phyloP scores from a whole-genome alignment of 2,113 vertebrate species.

The Gnathonemus echidnorhynchus region DNA sequence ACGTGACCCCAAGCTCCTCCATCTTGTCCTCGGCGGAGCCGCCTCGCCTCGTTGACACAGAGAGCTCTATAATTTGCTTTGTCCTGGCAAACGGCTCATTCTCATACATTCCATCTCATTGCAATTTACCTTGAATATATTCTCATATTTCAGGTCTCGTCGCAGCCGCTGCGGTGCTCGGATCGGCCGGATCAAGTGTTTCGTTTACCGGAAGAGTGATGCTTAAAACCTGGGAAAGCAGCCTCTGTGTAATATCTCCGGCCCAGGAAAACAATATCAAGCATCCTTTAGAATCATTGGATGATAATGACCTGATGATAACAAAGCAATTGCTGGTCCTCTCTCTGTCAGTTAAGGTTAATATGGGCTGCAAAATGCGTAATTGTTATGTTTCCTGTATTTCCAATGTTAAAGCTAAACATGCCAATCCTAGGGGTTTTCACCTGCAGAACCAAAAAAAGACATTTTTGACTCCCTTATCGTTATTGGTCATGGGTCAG shows the following conservation, averaged over 20 bases:
- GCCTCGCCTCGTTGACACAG: background rate
- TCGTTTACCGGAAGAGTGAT: constrained; percentile 28
- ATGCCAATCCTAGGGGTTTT: background rate
- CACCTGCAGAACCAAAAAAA: constrained; percentile 25
- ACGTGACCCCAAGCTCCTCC: constrained; percentile 25
- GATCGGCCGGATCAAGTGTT: constrained; percentile 33
- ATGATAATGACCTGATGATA: background rate
- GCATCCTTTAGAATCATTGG: background rate
- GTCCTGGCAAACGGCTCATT: constrained; percentile 39
- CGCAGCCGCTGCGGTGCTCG: constrained; percentile 28
- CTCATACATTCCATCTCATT: constrained; percentile 37
- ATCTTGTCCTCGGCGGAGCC: background rate
- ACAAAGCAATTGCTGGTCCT: background rate
- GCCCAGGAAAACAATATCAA: background rate
- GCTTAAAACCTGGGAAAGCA: background rate
- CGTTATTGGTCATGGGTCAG: background rate
- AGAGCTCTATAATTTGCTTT: constrained; percentile 24
- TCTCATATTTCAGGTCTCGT: constrained; percentile 31
- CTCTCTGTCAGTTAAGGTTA: background rate
- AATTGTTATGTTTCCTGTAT: background rate
- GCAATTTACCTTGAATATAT: constrained; percentile 34
- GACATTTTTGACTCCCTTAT: constrained; percentile 33
- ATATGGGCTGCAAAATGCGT: background rate
- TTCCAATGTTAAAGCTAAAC: background rate
- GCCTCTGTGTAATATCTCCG: background rate